These are phyloP conservation scores for Xerus inauris DNA, from an alignment of 2,113 vertebrate species.

Conservation along the genomic window DNA sequence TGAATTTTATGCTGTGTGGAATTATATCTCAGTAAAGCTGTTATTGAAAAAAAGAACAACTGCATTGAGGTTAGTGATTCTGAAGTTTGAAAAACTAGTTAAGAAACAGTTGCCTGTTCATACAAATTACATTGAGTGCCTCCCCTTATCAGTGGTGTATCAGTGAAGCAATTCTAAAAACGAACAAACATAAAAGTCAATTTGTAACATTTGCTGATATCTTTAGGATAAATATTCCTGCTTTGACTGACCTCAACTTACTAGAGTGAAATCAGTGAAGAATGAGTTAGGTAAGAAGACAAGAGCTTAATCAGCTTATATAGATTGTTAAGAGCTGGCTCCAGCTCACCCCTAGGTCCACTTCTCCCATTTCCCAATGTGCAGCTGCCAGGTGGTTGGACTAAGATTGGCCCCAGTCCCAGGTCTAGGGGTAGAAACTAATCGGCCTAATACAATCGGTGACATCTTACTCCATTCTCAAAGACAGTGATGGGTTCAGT, in stretches of 20 bases:
- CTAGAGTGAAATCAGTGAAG: background rate
- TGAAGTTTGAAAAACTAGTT: background rate
- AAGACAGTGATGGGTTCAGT: background rate
- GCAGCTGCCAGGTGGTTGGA: background rate
- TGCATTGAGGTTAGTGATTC: background rate
- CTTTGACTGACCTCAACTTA: background rate
- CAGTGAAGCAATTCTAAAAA: background rate
- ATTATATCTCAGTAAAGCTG: slow-evolving; percentile 6
- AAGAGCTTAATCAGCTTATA: background rate
- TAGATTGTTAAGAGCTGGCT: background rate
- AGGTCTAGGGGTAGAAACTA: background rate
- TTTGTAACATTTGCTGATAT: background rate
- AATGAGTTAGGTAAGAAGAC: background rate
- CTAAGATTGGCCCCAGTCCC: background rate
- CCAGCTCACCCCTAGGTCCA: background rate
- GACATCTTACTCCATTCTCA: background rate
- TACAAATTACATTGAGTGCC: background rate
- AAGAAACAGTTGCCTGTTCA: background rate
- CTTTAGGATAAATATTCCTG: background rate
- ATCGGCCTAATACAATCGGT: background rate
- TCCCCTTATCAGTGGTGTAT: background rate
- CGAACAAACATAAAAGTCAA: background rate
- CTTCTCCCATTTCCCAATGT: background rate
- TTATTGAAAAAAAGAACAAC: background rate
- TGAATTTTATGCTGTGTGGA: background rate